Conservation (phyloP, 2,797 vertebrate species). For the Mus caroli region DNA sequence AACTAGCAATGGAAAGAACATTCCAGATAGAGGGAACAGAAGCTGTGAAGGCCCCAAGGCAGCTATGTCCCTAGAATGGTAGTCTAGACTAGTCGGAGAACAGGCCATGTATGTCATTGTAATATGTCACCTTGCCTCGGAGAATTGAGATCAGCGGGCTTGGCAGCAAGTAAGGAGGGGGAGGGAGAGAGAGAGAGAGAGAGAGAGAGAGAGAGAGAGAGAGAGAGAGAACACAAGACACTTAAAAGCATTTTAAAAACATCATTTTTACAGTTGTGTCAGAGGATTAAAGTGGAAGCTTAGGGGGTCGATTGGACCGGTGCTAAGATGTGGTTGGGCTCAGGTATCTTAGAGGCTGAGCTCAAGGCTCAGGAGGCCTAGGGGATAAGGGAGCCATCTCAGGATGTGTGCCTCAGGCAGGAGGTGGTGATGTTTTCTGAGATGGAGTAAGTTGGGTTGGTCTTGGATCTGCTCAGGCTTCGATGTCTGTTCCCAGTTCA, state of each 20-base stretch:
- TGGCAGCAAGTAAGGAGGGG: not conserved
- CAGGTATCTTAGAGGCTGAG: not conserved
- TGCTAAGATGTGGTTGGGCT: not conserved
- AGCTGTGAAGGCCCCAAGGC: not conserved
- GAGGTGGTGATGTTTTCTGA: not conserved
- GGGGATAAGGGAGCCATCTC: not conserved
- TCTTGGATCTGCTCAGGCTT: not conserved
- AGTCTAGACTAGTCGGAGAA: not conserved
- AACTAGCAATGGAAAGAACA: not conserved
- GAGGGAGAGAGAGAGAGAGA: not conserved
- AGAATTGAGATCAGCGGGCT: not conserved
- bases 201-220: not conserved
- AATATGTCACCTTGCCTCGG: not conserved
- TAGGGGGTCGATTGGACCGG: not conserved
- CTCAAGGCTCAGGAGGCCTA: not conserved
- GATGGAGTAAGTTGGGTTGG: not conserved
- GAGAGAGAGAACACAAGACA: not conserved
- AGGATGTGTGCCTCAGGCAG: not conserved
- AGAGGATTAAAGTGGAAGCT: not conserved
- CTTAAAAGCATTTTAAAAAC: not conserved
- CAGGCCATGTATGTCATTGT: rapidly evolving
- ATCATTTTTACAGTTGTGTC: not conserved
- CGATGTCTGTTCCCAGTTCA: not conserved
- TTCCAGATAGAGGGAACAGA: not conserved
- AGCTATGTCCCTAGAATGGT: rapidly evolving